phyloP scores from a whole-genome alignment of 2,797 vertebrate genomes.

The Anguilla obscura region DNA sequence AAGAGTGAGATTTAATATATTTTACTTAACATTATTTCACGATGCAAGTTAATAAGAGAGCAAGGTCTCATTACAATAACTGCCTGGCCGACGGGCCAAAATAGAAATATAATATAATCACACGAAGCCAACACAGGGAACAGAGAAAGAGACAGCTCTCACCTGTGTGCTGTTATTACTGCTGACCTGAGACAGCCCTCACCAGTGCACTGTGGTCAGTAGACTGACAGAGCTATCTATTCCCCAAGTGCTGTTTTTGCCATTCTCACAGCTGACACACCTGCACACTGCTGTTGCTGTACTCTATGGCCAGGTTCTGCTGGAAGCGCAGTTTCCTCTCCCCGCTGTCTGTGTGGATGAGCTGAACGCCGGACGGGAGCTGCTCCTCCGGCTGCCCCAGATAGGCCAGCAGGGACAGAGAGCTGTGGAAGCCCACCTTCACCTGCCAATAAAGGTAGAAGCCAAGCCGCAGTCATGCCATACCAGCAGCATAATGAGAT shows the following conservation, averaged over 20 bases:
- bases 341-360: constrained; percentile 61
- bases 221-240: not conserved
- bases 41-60: too few relatives aligned
- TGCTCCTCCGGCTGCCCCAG: constrained; percentile 67
- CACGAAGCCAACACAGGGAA: not conserved
- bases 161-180: not conserved
- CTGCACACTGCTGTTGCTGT: constrained; percentile 80
- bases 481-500: not conserved
- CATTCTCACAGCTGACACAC: constrained; percentile 54
- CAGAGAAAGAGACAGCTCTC: too few relatives aligned
- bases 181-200: not conserved
- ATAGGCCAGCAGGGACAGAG: constrained; percentile 74
- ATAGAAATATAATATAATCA: not conserved
- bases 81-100: not conserved
- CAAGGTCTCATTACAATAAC: not conserved
- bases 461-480: not conserved
- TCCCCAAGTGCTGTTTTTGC: not conserved
- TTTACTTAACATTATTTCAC: too few relatives aligned
- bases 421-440: constrained; percentile 82
- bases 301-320: constrained; percentile 77
- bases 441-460: constrained; percentile 69
- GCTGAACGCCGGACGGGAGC: constrained; percentile 61
- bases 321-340: constrained; percentile 75
- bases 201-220: not conserved
- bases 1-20: not conserved